These are phyloP conservation scores for Andrena flavipes DNA, from an alignment of 2,888 invertebrate genomes.

Conservation along the genomic window DNA sequence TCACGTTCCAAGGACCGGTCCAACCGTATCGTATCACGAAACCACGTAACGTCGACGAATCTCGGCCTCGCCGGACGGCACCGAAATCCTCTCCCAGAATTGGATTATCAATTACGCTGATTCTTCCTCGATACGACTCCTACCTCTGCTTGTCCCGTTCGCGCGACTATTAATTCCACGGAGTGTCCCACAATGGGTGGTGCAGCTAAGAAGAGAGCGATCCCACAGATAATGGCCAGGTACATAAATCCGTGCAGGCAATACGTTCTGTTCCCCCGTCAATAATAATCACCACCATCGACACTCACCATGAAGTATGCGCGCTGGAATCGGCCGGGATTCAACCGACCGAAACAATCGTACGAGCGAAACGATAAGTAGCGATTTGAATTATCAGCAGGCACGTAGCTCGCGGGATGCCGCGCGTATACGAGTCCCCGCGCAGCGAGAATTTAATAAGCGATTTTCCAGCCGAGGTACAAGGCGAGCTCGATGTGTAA, in stretches of 20 bases:
- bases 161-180: not conserved
- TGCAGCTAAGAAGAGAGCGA: too few relatives aligned
- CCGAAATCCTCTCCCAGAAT: conserved; percentile 62
- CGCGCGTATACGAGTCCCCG: conserved; percentile 9
- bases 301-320: not conserved
- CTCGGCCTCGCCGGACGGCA: conserved; percentile 39
- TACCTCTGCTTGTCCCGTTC: not conserved
- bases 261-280: not conserved
- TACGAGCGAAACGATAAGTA: conserved; percentile 23
- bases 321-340: not conserved
- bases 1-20: conserved; percentile 68
- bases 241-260: not conserved
- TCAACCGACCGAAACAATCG: conserved; percentile 20
- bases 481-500: conserved; percentile 33
- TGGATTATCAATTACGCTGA: conserved; percentile 68
- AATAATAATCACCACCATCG: conserved; percentile 2
- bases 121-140: not conserved
- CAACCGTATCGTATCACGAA: conserved; percentile 41
- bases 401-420: conserved; percentile 19
- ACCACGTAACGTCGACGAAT: conserved; percentile 47
- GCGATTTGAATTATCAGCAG: conserved; percentile 50
- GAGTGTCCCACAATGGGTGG: not conserved
- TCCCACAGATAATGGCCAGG: not conserved
- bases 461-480: conserved; percentile 36
- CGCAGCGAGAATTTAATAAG: conserved; percentile 44